Evolutionary conservation across 1,140 invertebrate genomes (phyloP).

Genomic region (Hylaeus anthracinus): DNA sequence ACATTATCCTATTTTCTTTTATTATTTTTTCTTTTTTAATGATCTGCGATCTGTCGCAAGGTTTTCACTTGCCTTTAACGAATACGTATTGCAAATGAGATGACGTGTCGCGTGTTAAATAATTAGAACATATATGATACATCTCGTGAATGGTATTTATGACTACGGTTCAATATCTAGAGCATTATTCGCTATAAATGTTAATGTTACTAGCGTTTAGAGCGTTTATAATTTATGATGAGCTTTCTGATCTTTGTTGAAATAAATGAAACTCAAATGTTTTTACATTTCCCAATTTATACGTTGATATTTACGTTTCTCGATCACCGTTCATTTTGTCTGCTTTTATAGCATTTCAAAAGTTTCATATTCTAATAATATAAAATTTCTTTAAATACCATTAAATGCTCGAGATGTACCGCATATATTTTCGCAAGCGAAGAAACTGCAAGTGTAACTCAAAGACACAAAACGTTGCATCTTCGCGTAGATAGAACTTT

Average conservation of each 20-base stretch:
- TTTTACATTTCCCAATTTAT: not conserved
- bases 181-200: not conserved
- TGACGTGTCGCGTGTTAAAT: conserved; percentile 23
- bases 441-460: conserved; percentile 25
- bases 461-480: not conserved
- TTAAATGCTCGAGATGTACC: conserved; percentile 10
- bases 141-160: not conserved
- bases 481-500: not conserved
- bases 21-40: conserved; percentile 2
- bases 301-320: not conserved
- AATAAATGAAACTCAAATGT: not conserved
- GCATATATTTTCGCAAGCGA: not conserved
- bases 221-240: too few relatives aligned
- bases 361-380: too few relatives aligned
- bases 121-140: conserved; percentile 16
- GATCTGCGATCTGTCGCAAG: conserved; percentile 23
- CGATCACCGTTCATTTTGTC: too few relatives aligned
- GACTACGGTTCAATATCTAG: not conserved
- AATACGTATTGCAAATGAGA: conserved; percentile 40
- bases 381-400: too few relatives aligned
- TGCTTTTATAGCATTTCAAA: too few relatives aligned
- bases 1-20: conserved; percentile 11
- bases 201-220: too few relatives aligned
- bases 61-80: conserved; percentile 14
- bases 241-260: not conserved